Evolutionary conservation across 1,140 invertebrate species (phyloP).

Genomic region (Elymnias hypermnestra): DNA sequence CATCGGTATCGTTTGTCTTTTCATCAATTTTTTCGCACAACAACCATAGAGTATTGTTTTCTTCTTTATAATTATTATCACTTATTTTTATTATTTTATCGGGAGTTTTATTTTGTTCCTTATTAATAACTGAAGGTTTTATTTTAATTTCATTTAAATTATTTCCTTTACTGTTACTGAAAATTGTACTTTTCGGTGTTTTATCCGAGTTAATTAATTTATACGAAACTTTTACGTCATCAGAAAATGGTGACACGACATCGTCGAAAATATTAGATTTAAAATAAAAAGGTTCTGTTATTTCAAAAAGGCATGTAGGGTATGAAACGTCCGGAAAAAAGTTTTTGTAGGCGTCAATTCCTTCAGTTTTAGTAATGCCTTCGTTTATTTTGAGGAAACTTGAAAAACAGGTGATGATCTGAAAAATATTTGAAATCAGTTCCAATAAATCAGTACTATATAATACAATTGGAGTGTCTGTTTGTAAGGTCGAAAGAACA

Average conservation of each 20-base stretch:
- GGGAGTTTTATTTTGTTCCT: not conserved
- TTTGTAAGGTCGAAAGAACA: too few species aligned
- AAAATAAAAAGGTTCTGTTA: constrained; percentile 40
- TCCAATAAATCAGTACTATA: too few species aligned
- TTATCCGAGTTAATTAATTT: constrained; percentile 23
- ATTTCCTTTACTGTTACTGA: not conserved
- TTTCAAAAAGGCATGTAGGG: constrained; percentile 41
- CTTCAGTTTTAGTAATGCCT: too few species aligned
- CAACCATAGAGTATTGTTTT: not conserved
- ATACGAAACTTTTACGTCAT: constrained; percentile 38
- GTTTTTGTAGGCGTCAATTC: not conserved
- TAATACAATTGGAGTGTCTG: too few species aligned
- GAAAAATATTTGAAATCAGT: not conserved
- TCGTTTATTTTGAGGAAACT: too few species aligned
- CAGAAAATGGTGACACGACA: constrained; percentile 37
- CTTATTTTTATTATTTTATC: not conserved
- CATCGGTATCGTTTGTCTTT: not conserved
- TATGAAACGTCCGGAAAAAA: constrained; percentile 51
- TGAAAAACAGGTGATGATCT: not conserved
- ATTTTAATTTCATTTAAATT: not conserved
- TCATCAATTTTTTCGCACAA: not conserved
- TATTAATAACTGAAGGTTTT: not conserved
- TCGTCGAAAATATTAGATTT: constrained; percentile 19
- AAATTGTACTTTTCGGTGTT: constrained; percentile 4
- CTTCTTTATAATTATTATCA: not conserved